Base-by-base conservation (phyloP, 2,888 invertebrate species). In the Apocheima hispidaria region DNA sequence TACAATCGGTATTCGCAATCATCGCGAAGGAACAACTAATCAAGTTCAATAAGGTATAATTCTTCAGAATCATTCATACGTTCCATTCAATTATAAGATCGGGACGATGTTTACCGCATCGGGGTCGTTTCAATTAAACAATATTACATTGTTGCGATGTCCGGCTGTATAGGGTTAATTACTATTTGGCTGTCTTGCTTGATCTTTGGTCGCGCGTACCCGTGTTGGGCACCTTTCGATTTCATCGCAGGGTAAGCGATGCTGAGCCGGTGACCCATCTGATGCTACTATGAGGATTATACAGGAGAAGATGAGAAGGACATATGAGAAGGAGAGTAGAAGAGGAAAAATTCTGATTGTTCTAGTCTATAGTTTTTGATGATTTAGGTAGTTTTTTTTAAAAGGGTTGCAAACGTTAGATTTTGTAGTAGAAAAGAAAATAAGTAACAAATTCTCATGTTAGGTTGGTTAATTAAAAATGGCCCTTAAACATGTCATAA, bases 71-170 rank as follows among this genome's bases (percentile, higher is more conserved):
- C 71, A 73, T 77, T 75, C 78, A 78, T 76, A 61, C 75, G 74
- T 77, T 77, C 74, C 75, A 73, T 77, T 79, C 84, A 83, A 82
- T 82, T 81, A 77, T 65, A 71, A 70, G 75, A 81, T 82, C 73
- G 75, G 65, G 61, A 65, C 74, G 63, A 63, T 81, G 76, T 79
- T 78, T 77, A 73, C 68, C 68, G 68, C 77, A 79, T 78, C 83
- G 87, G 88, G 90, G 90, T 88, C 90, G 84, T 86, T 79, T 85
- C 88, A 90, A 90, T 92, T 89, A 90, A 88, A 86, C 84, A 84
- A 86, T 88, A 91, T 90, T 88, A 88, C 88, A 90, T 88, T 90
- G 90, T 86, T 84, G 84, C 85, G 77, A 78, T 74, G 82, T 73
- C 71, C 77, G 73, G 62, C 76, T 73, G 71, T 75, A 69, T 75